Evolutionary conservation across 1,140 invertebrate species (phyloP).

Genomic region (Tribolium madens): DNA sequence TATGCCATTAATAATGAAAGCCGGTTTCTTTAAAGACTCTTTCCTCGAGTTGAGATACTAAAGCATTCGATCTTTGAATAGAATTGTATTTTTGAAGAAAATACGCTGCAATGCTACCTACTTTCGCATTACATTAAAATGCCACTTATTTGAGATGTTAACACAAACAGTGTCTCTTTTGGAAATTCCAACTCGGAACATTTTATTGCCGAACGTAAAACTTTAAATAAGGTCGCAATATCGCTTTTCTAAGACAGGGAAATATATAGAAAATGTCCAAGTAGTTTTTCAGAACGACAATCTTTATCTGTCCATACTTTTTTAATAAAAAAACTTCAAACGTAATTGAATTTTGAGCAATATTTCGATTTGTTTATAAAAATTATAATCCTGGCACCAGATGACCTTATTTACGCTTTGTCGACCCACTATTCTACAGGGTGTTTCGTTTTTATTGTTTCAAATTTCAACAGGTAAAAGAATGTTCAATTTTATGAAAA

Average conservation of each 20-base stretch:
- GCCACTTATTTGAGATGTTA: too few relatives aligned
- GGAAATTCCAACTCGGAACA: constrained; percentile 18
- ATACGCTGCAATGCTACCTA: neutral
- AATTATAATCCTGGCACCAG: constrained; percentile 13
- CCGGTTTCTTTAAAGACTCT: constrained; percentile 18
- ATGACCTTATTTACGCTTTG: constrained; percentile 1
- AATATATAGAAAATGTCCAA: constrained; percentile 5
- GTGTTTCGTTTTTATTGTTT: too few relatives aligned
- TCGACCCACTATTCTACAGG: too few relatives aligned
- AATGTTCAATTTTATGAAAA: too few relatives aligned
- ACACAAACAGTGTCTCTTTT: neutral
- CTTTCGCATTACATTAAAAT: neutral
- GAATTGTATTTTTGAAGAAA: neutral
- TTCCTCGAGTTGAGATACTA: neutral
- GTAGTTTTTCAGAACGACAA: neutral
- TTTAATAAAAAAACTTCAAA: neutral
- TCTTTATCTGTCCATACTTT: neutral
- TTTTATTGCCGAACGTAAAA: constrained; percentile 33
- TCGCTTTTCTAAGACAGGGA: constrained; percentile 10
- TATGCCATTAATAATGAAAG: constrained; percentile 31
- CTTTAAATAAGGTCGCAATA: constrained; percentile 22
- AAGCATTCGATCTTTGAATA: constrained; percentile 13
- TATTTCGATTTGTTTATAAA: constrained; percentile 4
- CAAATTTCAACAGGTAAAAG: too few relatives aligned
- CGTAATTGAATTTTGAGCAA: neutral